A percentile compares a stretch with the other conserved stretches of the same genome.
Evolutionary conservation across 1,140 invertebrate genomes (phyloP).

Genomic region (Battus philenor): DNA sequence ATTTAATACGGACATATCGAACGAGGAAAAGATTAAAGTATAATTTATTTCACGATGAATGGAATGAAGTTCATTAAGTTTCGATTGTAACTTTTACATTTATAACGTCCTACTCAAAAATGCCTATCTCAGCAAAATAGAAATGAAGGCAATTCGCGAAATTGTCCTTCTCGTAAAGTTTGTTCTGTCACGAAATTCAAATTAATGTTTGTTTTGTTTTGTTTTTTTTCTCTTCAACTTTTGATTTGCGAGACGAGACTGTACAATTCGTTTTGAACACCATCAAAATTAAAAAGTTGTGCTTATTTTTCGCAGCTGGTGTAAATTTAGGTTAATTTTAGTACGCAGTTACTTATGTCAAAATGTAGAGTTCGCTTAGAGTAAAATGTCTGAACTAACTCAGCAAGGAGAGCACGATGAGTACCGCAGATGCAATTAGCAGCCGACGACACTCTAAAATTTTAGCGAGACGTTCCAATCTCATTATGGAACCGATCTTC

Average conservation of each 20-base stretch:
- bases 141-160: conserved; percentile 70
- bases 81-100: conserved; percentile 74
- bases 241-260: conserved; percentile 16
- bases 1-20: too few species aligned
- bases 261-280: neutral
- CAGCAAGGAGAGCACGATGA: conserved; percentile 29
- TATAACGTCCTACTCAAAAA: conserved; percentile 71
- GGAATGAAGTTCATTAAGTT: conserved; percentile 72
- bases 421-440: conserved; percentile 67
- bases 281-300: conserved; percentile 3
- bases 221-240: conserved; percentile 56
- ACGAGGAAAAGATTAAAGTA: conserved; percentile 42
- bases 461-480: conserved; percentile 71
- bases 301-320: neutral
- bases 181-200: conserved; percentile 69
- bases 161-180: conserved; percentile 68
- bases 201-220: conserved; percentile 74
- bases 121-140: conserved; percentile 57
- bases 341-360: conserved; percentile 30
- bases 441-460: conserved; percentile 70
- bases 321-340: conserved; percentile 11
- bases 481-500: conserved; percentile 72
- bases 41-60: conserved; percentile 65
- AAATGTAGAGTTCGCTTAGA: conserved; percentile 16
- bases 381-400: conserved; percentile 9